phyloP scores from a whole-genome alignment of 1,140 invertebrate species.

The Ptiloglossa arizonensis region DNA sequence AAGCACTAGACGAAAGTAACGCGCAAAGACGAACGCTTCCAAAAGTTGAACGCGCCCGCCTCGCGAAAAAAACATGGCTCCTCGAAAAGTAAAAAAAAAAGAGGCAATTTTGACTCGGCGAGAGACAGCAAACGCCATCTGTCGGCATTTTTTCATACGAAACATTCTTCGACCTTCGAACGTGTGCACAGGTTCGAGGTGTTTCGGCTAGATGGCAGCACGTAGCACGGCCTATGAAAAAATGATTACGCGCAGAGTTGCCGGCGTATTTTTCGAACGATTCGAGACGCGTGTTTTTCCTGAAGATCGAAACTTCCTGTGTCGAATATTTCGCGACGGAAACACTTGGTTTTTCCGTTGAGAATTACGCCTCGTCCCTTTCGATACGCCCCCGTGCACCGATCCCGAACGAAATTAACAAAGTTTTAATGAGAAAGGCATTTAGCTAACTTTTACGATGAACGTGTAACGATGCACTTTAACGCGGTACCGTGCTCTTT shows the following conservation, averaged over 20 bases:
- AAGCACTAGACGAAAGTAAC: background rate
- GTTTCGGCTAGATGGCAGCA: constrained; percentile 70
- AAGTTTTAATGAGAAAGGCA: constrained; percentile 72
- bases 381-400: background rate
- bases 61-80: constrained; percentile 36
- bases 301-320: background rate
- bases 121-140: constrained; percentile 66
- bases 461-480: constrained; percentile 54
- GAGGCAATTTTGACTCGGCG: background rate
- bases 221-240: constrained; percentile 8
- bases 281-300: background rate
- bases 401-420: constrained; percentile 64
- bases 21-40: background rate
- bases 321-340: background rate
- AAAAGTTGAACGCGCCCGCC: constrained; percentile 31
- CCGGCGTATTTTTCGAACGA: background rate
- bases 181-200: constrained; percentile 53
- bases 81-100: constrained; percentile 29
- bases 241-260: background rate
- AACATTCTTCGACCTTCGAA: constrained; percentile 45
- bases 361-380: constrained; percentile 3
- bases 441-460: constrained; percentile 69
- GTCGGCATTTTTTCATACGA: constrained; percentile 63
- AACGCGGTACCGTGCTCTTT: constrained; percentile 33
- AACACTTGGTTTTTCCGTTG: background rate